These are phyloP conservation scores for Protaetia brevitarsis DNA, from an alignment of 1,140 invertebrate species.

Conservation along the genomic window DNA sequence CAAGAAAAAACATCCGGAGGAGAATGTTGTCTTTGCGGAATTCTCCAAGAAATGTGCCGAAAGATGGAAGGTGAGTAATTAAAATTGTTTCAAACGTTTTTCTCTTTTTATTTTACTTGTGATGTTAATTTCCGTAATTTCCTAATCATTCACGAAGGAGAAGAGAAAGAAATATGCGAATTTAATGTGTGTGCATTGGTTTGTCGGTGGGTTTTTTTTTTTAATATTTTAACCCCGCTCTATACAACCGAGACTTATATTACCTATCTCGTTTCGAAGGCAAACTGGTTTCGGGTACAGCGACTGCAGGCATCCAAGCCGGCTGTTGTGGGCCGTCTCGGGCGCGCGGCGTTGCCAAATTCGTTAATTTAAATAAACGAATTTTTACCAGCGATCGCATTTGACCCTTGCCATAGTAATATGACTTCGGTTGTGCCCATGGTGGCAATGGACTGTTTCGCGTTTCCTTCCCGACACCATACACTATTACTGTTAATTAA, in stretches of 20 bases:
- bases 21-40: slow-evolving; percentile 98
- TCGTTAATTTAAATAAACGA: slow-evolving; percentile 24
- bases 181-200: slow-evolving; percentile 18
- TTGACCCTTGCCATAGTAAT: slow-evolving; percentile 15
- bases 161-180: slow-evolving; percentile 1
- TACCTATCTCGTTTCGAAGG: slow-evolving; percentile 44
- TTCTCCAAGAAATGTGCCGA: slow-evolving; percentile 99
- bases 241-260: slow-evolving; percentile 26
- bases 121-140: neutral
- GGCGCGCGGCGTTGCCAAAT: slow-evolving; percentile 27
- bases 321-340: slow-evolving; percentile 23
- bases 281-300: slow-evolving; percentile 43
- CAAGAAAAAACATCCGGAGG: slow-evolving; percentile 99
- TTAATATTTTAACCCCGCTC: slow-evolving; percentile 20
- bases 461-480: slow-evolving; percentile 10
- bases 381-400: slow-evolving; percentile 23
- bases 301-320: slow-evolving; percentile 25
- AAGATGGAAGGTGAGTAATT: slow-evolving; percentile 91
- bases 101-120: neutral
- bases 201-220: slow-evolving; percentile 17
- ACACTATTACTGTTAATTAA: slow-evolving; percentile 22
- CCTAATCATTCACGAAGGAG: neutral
- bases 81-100: slow-evolving; percentile 31
- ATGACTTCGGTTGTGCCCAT: slow-evolving; percentile 17
- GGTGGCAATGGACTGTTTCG: slow-evolving; percentile 14